These are phyloP conservation scores for Lipotes vexillifer DNA, from an alignment of 2,113 vertebrate species.

Conservation along the genomic window DNA sequence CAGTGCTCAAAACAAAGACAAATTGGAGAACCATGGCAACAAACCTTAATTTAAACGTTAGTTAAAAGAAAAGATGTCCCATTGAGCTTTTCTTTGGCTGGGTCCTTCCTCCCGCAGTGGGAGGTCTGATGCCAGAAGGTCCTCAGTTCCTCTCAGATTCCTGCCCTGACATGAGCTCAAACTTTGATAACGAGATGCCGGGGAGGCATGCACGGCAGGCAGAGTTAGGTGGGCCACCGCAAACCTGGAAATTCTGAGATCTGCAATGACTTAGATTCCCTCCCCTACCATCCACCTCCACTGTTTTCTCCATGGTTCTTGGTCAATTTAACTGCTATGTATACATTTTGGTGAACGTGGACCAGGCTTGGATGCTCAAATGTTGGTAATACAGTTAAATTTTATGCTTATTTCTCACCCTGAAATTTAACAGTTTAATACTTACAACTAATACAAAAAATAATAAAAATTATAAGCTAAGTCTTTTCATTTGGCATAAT, in stretches of 20 bases:
- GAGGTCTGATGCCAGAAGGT: background rate
- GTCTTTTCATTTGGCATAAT: background rate
- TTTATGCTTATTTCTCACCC: background rate
- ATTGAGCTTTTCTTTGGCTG: background rate
- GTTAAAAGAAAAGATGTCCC: background rate
- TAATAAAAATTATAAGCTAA: background rate
- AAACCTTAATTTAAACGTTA: background rate
- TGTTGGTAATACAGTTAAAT: background rate
- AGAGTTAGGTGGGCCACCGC: background rate
- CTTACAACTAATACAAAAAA: background rate
- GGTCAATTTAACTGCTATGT: background rate
- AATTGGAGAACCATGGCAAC: background rate
- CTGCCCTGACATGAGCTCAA: background rate
- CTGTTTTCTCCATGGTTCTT: background rate
- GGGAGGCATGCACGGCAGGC: background rate
- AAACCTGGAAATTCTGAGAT: background rate
- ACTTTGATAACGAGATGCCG: background rate
- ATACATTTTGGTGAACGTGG: background rate
- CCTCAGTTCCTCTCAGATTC: background rate
- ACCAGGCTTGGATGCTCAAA: background rate
- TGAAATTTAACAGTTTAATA: slow-evolving; percentile 1
- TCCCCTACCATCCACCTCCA: background rate
- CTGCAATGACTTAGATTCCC: background rate
- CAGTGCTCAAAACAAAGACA: background rate
- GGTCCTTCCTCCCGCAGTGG: background rate